These are phyloP conservation scores for Phalera bucephala DNA, from an alignment of 2,888 invertebrate genomes.

Conservation along the genomic window DNA sequence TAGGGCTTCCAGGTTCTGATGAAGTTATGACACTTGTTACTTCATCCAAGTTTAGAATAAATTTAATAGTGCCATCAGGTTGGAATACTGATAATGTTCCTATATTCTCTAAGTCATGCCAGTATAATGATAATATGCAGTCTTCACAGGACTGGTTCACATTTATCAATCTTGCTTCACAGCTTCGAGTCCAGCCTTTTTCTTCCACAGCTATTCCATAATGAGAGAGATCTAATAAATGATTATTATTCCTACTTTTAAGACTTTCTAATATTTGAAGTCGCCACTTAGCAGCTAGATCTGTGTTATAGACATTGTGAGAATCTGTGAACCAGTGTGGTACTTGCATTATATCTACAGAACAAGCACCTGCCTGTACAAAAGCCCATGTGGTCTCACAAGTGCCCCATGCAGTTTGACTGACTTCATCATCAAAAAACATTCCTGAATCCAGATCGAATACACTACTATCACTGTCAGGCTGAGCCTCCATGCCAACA, in stretches of 20 bases:
- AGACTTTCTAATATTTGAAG: conserved; percentile 87
- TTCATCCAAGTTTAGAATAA: conserved; percentile 87
- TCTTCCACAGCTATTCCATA: conserved; percentile 92
- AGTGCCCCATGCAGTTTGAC: conserved; percentile 89
- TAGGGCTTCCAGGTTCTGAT: conserved; percentile 91
- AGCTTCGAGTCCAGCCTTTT: conserved; percentile 93
- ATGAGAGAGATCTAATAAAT: conserved; percentile 75
- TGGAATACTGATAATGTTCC: conserved; percentile 90
- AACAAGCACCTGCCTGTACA: conserved; percentile 91
- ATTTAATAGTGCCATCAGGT: conserved; percentile 90
- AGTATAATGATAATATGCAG: conserved; percentile 91
- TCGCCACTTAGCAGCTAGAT: conserved; percentile 89
- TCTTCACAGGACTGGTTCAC: conserved; percentile 85
- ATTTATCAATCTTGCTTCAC: conserved; percentile 88
- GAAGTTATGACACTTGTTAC: conserved; percentile 90
- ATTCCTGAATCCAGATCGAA: conserved; percentile 92
- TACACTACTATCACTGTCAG: conserved; percentile 91
- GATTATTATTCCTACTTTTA: conserved; percentile 79
- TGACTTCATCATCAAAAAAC: conserved; percentile 90
- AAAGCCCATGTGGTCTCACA: conserved; percentile 92
- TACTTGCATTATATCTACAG: conserved; percentile 86
- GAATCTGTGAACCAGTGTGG: conserved; percentile 91
- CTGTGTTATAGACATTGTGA: conserved; percentile 82
- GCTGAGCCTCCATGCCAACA: conserved; percentile 92
- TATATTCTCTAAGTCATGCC: conserved; percentile 88